phyloP scores from a whole-genome alignment of 2,888 invertebrate genomes.

The Quadroppia sp. region DNA sequence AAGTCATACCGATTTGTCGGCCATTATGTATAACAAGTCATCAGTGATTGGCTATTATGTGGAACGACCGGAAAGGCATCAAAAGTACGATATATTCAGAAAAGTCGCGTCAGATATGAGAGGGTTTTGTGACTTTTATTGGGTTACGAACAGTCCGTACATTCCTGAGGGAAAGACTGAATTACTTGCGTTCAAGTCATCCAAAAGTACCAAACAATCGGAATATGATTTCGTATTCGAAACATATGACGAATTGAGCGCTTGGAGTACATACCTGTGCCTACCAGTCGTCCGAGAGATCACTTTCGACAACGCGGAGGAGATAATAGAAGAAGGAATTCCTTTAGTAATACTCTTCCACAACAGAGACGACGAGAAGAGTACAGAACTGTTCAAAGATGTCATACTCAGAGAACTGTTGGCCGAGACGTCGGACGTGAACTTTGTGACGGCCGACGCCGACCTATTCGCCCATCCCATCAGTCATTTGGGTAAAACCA shows the following conservation, averaged over 20 bases:
- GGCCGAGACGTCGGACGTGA: constrained; percentile 80
- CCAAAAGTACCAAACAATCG: constrained; percentile 7
- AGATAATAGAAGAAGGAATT: constrained; percentile 94
- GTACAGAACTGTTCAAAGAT: constrained; percentile 77
- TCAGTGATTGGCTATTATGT: constrained; percentile 75
- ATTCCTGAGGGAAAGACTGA: constrained; percentile 39
- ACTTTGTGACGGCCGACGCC: constrained; percentile 97
- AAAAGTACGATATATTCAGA: constrained; percentile 73
- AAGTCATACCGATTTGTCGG: constrained; percentile 51
- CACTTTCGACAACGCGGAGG: constrained; percentile 99
- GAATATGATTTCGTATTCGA: constrained; percentile 47
- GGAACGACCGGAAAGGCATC: constrained; percentile 63
- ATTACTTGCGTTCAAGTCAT: constrained; percentile 38
- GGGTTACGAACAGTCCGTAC: constrained; percentile 68
- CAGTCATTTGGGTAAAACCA: constrained; percentile 90
- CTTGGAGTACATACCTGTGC: constrained; percentile 88
- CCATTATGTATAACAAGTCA: constrained; percentile 59
- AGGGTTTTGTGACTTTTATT: constrained; percentile 92
- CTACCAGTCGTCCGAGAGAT: constrained; percentile 96
- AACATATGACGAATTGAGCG: constrained; percentile 66
- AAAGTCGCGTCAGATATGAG: constrained; percentile 79
- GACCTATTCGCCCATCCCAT: constrained; percentile 93
- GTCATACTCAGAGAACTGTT: constrained; percentile 70
- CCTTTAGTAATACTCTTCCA: constrained; percentile 98
- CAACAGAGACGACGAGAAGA: constrained; percentile 71